phyloP scores from a whole-genome alignment of 2,797 vertebrate species.

The Hydrocynus forskahlii region DNA sequence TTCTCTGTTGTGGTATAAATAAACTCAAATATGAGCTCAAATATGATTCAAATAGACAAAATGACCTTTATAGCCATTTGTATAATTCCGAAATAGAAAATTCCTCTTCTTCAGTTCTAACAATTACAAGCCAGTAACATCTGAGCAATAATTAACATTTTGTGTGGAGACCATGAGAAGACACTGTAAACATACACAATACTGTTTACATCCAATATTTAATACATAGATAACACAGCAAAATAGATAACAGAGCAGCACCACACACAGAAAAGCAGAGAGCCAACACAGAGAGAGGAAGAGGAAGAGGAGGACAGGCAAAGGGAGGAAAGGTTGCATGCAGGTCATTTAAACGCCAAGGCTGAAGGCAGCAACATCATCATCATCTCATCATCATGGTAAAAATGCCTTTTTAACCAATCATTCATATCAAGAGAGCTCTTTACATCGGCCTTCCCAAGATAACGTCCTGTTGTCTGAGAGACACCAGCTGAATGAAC shows the following conservation, averaged over 20 bases:
- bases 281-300: slow-evolving; percentile 62
- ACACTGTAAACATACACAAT: slow-evolving; percentile 30
- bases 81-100: background rate
- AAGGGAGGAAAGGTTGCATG: slow-evolving; percentile 72
- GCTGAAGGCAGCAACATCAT: slow-evolving; percentile 80
- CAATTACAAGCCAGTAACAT: background rate
- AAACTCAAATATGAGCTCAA: too few relatives aligned
- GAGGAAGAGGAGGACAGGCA: slow-evolving; percentile 62
- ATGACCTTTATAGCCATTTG: too few relatives aligned
- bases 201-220: slow-evolving; percentile 51
- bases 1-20: too few relatives aligned
- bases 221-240: slow-evolving; percentile 59
- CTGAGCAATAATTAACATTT: background rate
- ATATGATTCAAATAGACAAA: too few relatives aligned
- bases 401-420: slow-evolving; percentile 51
- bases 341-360: slow-evolving; percentile 88
- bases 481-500: slow-evolving; percentile 47
- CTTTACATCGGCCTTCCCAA: slow-evolving; percentile 21
- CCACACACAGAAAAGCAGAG: slow-evolving; percentile 62
- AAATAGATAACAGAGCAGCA: slow-evolving; percentile 63
- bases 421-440: slow-evolving; percentile 41
- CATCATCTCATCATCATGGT: slow-evolving; percentile 68
- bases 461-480: slow-evolving; percentile 31
- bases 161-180: slow-evolving; percentile 41
- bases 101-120: too few relatives aligned